Conservation (phyloP, 2,888 invertebrate genomes). For the Cephus sareptanus region DNA sequence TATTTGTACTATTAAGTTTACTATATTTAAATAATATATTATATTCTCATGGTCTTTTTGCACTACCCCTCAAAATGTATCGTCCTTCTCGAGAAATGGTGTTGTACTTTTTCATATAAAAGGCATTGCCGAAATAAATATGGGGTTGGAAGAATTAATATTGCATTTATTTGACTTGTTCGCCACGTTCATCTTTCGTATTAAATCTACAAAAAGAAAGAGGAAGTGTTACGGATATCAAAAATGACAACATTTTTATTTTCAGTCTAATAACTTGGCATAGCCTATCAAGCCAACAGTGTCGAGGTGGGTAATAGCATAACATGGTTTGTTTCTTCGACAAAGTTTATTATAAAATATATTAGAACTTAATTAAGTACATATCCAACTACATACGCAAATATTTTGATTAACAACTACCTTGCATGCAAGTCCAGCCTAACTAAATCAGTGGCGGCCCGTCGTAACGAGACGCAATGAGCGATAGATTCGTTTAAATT, state of each 20-base stretch:
- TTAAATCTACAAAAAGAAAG: background rate
- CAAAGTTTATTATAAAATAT: conserved; percentile 64
- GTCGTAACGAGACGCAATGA: background rate
- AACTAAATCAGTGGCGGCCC: background rate
- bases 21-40: conserved; percentile 56
- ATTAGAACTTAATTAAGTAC: conserved; percentile 63
- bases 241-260: background rate
- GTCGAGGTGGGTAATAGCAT: background rate
- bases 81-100: conserved; percentile 57
- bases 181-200: background rate
- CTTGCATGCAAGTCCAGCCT: conserved; percentile 21
- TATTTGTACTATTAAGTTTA: conserved; percentile 60
- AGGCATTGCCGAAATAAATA: conserved; percentile 63
- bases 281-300: background rate
- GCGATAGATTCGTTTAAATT: background rate
- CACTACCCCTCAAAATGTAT: conserved; percentile 45
- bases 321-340: conserved; percentile 24
- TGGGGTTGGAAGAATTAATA: conserved; percentile 55
- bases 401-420: conserved; percentile 29
- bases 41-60: conserved; percentile 53
- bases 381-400: conserved; percentile 56
- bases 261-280: too few species aligned
- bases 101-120: conserved; percentile 64
- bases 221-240: too few species aligned
- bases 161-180: background rate